Evolutionary conservation across 2,113 vertebrate genomes (phyloP).

Genomic region (Lepus europaeus): DNA sequence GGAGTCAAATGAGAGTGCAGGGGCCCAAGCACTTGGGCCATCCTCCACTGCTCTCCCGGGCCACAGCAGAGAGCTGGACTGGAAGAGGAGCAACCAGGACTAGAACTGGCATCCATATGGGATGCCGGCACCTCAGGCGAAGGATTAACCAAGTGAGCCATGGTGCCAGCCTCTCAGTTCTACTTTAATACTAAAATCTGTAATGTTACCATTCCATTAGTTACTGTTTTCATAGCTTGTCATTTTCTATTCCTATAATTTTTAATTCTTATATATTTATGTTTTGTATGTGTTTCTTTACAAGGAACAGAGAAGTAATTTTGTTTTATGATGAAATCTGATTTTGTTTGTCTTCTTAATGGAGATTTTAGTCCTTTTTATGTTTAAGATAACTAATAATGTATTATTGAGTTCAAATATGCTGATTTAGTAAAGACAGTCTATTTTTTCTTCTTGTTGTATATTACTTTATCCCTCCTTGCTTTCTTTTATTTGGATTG

Average conservation of each 20-base stretch:
- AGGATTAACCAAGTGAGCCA: too few species aligned
- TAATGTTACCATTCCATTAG: background rate
- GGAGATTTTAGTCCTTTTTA: background rate
- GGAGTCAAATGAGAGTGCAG: too few species aligned
- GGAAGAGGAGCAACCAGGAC: too few species aligned
- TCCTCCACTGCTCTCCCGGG: too few species aligned
- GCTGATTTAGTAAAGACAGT: background rate
- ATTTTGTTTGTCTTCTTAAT: constrained; percentile 6
- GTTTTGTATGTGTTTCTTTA: background rate
- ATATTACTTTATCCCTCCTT: background rate
- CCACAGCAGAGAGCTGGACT: too few species aligned
- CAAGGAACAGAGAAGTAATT: background rate
- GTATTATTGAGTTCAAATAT: constrained; percentile 1
- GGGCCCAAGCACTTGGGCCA: too few species aligned
- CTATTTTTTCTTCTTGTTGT: background rate
- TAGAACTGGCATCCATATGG: too few species aligned
- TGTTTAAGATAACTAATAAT: background rate
- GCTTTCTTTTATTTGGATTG: background rate
- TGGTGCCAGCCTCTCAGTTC: background rate
- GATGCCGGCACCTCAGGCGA: too few species aligned
- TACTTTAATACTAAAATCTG: constrained; percentile 24
- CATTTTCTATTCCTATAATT: background rate
- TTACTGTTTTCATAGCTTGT: background rate
- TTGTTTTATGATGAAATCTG: background rate
- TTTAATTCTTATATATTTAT: constrained; percentile 28